Percentiles rank a stretch among this genome's conserved stretches.
Conservation (phyloP, 2,797 vertebrate species). For the Diplodus puntazzo region DNA sequence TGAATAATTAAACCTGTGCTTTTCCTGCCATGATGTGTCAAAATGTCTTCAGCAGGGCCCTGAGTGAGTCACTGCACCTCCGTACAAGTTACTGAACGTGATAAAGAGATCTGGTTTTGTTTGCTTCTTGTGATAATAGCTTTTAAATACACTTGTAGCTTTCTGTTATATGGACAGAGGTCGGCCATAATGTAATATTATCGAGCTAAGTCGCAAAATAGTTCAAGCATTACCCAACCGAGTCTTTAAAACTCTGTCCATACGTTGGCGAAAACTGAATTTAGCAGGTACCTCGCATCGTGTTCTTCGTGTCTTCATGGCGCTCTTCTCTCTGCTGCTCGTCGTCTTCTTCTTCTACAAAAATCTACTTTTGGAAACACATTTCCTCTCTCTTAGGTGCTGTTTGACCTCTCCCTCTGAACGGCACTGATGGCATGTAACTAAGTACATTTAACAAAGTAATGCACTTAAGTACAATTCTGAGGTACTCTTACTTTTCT, state of each 20-base stretch:
- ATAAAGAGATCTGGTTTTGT: too few relatives aligned
- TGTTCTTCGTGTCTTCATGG: background rate
- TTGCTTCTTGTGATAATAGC: too few relatives aligned
- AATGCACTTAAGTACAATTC: too few relatives aligned
- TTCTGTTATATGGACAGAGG: background rate
- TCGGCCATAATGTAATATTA: background rate
- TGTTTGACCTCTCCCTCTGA: slow-evolving; percentile 28
- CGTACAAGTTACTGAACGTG: too few relatives aligned
- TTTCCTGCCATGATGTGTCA: slow-evolving; percentile 14
- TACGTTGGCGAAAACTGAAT: background rate
- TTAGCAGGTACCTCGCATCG: background rate
- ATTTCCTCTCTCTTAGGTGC: background rate
- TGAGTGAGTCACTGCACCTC: background rate
- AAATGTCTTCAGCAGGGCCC: slow-evolving; percentile 9
- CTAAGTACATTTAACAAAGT: too few relatives aligned
- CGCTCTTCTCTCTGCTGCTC: background rate
- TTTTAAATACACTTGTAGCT: background rate
- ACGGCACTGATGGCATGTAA: too few relatives aligned
- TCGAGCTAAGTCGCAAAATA: background rate
- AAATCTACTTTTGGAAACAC: background rate
- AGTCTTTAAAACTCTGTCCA: background rate
- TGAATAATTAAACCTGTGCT: slow-evolving; percentile 46
- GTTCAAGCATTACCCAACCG: too few relatives aligned
- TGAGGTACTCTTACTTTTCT: too few relatives aligned
- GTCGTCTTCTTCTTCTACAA: background rate